Base-by-base conservation (phyloP, 2,888 invertebrate genomes). In the Congeria kusceri region DNA sequence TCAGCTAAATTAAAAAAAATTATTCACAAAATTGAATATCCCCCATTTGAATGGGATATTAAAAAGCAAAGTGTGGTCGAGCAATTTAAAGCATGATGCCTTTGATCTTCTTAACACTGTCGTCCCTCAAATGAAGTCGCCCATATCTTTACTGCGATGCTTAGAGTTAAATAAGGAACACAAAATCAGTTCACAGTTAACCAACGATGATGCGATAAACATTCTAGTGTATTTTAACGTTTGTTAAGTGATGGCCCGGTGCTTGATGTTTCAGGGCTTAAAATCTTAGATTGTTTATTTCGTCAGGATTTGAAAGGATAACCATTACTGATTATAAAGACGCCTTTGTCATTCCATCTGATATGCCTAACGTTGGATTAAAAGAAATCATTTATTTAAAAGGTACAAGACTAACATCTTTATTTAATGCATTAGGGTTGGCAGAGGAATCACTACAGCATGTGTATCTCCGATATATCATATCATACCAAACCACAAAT, bases 101-200 rank as follows among this genome's bases (percentile, higher is more conserved):
- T 61, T 29, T 47, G 29, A 68, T n/a, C 11, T 28, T 15, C 29
- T 68, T 7, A 25, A 20, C 20, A 15, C 49, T 4, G 25, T 53
- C 11, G 39, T 58, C 18, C 64, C 76, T 9, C 32, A 59, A 20
- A 53, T 47, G 5, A n/a, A 64, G 15, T 53, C 25, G 18, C 53
- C 53, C 9, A 25, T n/a, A 9, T 9, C 53, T 9, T 15, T 53
- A n/a, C 20, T 53, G 13, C 9, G 25, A 25, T 15, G 53, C n/a
- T 20, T 53, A 4, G 20, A 23, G 11, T 20, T 23, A n/a, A 20
- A 53, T 20, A 18, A 4, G 18, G 3, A 53, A 18, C 53, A n/a
- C 9, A 23, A n/a, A 15, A 23, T 15, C 3, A 53, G 11, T 20
- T 7, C 53, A 25, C 13, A 11, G 9, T 9, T 53, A 23, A n/a